These are phyloP conservation scores for Cettia cetti DNA, from an alignment of 2,113 vertebrate genomes.

Conservation along the genomic window DNA sequence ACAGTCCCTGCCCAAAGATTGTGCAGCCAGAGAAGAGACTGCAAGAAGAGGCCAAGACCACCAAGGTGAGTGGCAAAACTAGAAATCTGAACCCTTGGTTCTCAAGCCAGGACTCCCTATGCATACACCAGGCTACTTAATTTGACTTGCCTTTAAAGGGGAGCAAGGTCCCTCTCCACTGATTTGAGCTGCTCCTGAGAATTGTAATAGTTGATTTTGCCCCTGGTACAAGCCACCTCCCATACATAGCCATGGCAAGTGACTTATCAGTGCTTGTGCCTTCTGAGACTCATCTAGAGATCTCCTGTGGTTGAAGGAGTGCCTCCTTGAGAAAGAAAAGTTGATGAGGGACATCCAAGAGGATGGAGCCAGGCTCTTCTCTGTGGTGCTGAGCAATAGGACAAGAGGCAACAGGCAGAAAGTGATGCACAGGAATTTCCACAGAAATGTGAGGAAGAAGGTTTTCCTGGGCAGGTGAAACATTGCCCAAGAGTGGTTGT, in stretches of 20 bases:
- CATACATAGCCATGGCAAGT: neutral
- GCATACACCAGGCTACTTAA: neutral
- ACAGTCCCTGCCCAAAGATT: neutral
- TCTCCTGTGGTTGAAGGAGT: neutral
- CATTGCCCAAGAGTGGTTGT: neutral
- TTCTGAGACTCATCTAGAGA: neutral
- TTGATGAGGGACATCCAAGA: neutral
- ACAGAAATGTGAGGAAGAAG: neutral
- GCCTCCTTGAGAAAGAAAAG: neutral
- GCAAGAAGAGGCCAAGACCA: neutral
- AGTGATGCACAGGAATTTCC: neutral
- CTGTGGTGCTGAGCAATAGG: neutral
- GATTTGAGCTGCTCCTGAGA: neutral
- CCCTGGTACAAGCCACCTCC: neutral
- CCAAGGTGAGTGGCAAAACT: neutral
- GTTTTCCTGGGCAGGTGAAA: neutral
- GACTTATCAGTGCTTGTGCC: neutral
- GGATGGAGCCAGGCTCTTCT: neutral
- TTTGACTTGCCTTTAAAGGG: neutral
- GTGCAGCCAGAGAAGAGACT: neutral
- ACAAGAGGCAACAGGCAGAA: neutral
- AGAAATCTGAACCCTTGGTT: neutral
- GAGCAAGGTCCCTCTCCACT: accelerated
- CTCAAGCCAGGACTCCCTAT: neutral
- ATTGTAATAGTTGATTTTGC: neutral